Evolutionary conservation across 2,113 vertebrate species (phyloP), one percentile per base, ranked within the genome.

Genomic region (Neogale vison): DNA sequence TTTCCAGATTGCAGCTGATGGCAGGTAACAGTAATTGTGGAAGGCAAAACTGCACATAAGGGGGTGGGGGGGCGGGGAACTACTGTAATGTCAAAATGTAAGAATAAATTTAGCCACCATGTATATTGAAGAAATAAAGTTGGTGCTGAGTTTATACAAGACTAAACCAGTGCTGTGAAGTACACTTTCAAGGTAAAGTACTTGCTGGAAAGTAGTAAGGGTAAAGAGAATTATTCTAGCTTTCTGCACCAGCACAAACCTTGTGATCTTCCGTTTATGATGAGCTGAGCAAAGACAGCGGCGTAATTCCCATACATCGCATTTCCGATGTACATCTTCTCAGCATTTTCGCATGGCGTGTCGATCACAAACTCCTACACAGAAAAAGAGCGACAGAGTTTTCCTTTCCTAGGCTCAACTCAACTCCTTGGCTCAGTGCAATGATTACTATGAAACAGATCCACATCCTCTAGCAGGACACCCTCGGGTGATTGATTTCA

Each of bases 271-370:
- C 98, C 98, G 1, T 96, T 82, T 15, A 98, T n/a, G 34, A 98
- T 93, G 76, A 99, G 98, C 86, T 98, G 98, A 83, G 98, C 98
- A 21, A 99, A 99, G 71, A 99, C 98, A 0, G 95, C 96, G 0
- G 98, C 96, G 0, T 97, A 97, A 72, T 99, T 96, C 81, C 98
- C 97, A 10, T 93, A 82, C 98, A 98, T 98, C 31, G 97, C 94
- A 0, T 98, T 99, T 34, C 99, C 97, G 0, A 98, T 98, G 91
- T 98, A 98, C 98, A 98, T 98, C 95, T 99, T 99, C 94, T 98
- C 88, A 1, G 98, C 98, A 11, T 98, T 97, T 57, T 98, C 96
- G 67, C 97, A 98, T 0, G 98, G 98, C 0, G 97, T 98, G 93
- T 99, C 59, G 12, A 98, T 98, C 4, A 99, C 96, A 87, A 98